Percentiles rank a stretch among this genome's conserved stretches.
Evolutionary conservation across 2,888 invertebrate genomes (phyloP).

Genomic region (Lobophora halterata): DNA sequence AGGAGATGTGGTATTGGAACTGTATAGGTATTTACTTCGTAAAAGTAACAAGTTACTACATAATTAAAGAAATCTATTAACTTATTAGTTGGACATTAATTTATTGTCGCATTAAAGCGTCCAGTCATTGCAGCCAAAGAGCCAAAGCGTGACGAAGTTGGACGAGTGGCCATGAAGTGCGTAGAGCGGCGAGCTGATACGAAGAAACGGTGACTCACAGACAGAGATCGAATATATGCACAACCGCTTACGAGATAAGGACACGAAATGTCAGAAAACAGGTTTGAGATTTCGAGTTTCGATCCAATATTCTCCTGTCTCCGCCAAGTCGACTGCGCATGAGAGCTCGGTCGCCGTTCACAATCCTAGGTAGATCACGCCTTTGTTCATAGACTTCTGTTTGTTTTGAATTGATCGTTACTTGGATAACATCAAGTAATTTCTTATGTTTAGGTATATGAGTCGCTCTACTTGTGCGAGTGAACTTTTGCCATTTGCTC

Average conservation of each 20-base stretch:
- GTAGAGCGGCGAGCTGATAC: slow-evolving; percentile 72
- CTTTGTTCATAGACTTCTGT: slow-evolving; percentile 45
- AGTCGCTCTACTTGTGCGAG: slow-evolving; percentile 26
- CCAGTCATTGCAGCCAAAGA: slow-evolving; percentile 70
- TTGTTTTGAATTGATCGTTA: slow-evolving; percentile 32
- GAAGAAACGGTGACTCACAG: slow-evolving; percentile 77
- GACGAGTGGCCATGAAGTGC: slow-evolving; percentile 79
- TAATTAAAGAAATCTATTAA: slow-evolving; percentile 52
- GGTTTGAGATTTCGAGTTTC: slow-evolving; percentile 79
- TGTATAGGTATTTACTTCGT: too few relatives aligned
- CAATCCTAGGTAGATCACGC: slow-evolving; percentile 52
- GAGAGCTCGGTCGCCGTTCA: slow-evolving; percentile 58
- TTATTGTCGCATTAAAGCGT: slow-evolving; percentile 70
- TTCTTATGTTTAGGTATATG: slow-evolving; percentile 40
- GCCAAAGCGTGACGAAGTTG: slow-evolving; percentile 76
- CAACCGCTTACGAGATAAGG: slow-evolving; percentile 52
- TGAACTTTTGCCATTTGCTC: slow-evolving; percentile 12
- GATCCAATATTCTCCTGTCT: slow-evolving; percentile 78
- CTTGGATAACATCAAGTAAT: slow-evolving; percentile 33
- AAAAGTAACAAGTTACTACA: slow-evolving; percentile 1
- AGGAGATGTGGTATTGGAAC: too few relatives aligned
- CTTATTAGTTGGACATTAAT: slow-evolving; percentile 69
- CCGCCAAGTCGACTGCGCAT: slow-evolving; percentile 66
- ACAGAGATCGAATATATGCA: slow-evolving; percentile 62
- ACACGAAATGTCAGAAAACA: slow-evolving; percentile 64